Evolutionary conservation across 2,888 invertebrate species (phyloP), one percentile per base, ranked within the genome.

Genomic region (Cheilosia scutellata): DNA sequence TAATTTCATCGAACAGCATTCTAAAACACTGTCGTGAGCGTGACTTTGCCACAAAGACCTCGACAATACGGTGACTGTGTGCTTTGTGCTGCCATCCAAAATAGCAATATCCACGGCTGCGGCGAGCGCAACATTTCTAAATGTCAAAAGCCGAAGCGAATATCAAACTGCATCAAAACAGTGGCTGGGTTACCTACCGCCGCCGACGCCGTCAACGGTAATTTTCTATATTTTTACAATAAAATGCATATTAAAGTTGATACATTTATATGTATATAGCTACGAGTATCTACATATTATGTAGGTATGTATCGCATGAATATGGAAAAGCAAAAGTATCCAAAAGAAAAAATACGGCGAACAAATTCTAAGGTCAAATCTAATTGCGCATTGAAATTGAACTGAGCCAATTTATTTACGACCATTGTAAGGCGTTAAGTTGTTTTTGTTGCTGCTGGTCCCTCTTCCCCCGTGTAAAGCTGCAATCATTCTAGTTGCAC

Each of bases 331-430:
- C 31, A 40, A 78, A 78, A 29, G 25, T 44, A 66, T 58, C 65
- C 58, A 51, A 79, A 72, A 72, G 51, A 60, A 53, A 33, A 57
- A 79, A 58, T 31, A 11, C 58, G 42, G 42, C n/a, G 79, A 58
- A 79, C 72, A 72, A 72, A 66, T 63, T 65, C 79, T 71, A 79
- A 79, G 79, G 79, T 79, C 79, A 79, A 79, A 79, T 79, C 72
- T 79, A 79, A 79, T 79, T 79, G 79, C 79, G 79, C 72, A 65
- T 65, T 79, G 57, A 66, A 72, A 72, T 65, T 58, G 72, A 79
- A 79, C 42, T 51, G 58, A 72, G 72, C 72, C 58, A 72, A 79
- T 79, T 72, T 72, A 72, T 65, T 79, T 42, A 66, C 72, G 58
- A 72, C 51, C 58, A 11, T 65, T 53, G 57, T 72, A 65, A 63